These are phyloP conservation scores for Drepanosiphum platanoidis DNA, from an alignment of 2,888 invertebrate species.

Conservation along the genomic window DNA sequence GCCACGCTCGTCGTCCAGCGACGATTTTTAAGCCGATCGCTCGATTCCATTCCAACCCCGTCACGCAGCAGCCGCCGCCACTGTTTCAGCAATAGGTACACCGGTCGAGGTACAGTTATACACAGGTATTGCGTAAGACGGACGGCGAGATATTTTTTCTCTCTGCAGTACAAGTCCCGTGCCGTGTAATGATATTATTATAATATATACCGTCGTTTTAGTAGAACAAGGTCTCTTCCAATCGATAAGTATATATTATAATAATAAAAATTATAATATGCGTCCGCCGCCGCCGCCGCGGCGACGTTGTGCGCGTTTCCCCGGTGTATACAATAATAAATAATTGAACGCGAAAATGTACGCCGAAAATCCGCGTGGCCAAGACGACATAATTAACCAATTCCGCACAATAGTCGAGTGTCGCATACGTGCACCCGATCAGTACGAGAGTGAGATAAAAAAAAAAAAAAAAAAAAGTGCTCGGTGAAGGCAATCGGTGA, in stretches of 20 bases:
- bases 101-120: too few relatives aligned
- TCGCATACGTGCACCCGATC: too few relatives aligned
- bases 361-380: constrained; percentile 36
- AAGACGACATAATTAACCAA: constrained; percentile 48
- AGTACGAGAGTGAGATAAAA: constrained; percentile 1
- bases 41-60: too few relatives aligned
- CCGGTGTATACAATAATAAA: constrained; percentile 23
- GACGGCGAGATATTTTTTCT: constrained; percentile 28
- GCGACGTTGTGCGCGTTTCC: too few relatives aligned
- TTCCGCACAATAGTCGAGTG: neutral
- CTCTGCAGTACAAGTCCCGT: neutral
- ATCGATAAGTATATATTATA: constrained; percentile 3
- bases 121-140: neutral
- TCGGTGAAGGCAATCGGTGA: constrained; percentile 29
- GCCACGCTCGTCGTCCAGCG: too few relatives aligned
- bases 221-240: constrained; percentile 56
- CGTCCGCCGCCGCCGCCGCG: neutral
- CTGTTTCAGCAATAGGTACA: too few relatives aligned
- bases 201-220: neutral
- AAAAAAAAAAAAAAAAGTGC: constrained; percentile 11
- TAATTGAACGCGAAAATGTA: constrained; percentile 24
- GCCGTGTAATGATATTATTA: neutral
- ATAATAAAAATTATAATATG: constrained; percentile 1
- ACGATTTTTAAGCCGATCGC: too few relatives aligned
- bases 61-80: too few relatives aligned